Evolutionary conservation across 1,140 invertebrate species (phyloP).

Genomic region (Ostrea edulis): DNA sequence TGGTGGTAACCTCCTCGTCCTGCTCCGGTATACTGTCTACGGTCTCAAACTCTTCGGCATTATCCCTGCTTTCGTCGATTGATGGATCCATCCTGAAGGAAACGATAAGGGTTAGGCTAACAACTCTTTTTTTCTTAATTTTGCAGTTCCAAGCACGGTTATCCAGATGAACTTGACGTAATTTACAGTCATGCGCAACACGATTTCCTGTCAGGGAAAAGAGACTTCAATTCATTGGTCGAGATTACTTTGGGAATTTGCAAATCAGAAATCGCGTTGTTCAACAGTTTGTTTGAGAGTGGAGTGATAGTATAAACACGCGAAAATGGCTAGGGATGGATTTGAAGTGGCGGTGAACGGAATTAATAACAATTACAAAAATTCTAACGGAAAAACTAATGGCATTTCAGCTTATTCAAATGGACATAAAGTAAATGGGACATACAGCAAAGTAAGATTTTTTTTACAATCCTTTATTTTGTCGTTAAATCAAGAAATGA

Average conservation of each 20-base stretch:
- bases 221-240: not conserved
- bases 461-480: not conserved
- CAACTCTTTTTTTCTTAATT: not conserved
- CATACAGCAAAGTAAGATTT: conserved; percentile 1
- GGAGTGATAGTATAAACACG: conserved; percentile 13
- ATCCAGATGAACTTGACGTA: conserved; percentile 33
- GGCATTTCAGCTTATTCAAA: conserved; percentile 5
- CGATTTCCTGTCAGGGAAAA: not conserved
- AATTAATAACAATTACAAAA: conserved; percentile 27
- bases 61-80: not conserved
- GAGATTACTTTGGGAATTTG: not conserved
- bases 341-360: conserved; percentile 37
- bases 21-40: conserved; percentile 63
- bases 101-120: not conserved
- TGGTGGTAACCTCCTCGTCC: conserved; percentile 66
- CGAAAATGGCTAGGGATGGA: conserved; percentile 32
- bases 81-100: not conserved
- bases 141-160: not conserved
- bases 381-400: conserved; percentile 27
- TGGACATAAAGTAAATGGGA: conserved; percentile 24
- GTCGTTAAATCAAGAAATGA: too few species aligned
- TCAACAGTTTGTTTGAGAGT: conserved; percentile 4
- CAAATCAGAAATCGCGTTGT: not conserved
- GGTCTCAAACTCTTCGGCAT: conserved; percentile 59
- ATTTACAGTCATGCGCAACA: conserved; percentile 12